phyloP scores from a whole-genome alignment of 2,888 invertebrate genomes.

The Phorcus lineatus region DNA sequence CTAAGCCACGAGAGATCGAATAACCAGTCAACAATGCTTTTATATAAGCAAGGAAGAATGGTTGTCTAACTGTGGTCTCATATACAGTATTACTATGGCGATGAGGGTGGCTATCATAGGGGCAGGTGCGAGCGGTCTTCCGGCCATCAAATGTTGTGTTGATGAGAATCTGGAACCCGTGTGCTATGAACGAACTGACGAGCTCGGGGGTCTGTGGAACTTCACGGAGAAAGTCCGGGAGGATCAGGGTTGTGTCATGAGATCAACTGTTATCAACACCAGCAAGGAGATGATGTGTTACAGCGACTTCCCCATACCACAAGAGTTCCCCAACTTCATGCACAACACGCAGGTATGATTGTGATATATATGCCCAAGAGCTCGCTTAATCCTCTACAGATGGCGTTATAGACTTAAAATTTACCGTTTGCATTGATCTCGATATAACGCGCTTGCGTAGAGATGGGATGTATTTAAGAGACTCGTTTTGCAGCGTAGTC shows the following conservation, averaged over 20 bases:
- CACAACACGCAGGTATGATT: conserved; percentile 66
- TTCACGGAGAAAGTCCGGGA: conserved; percentile 57
- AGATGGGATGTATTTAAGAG: too few species aligned
- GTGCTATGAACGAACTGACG: conserved; percentile 67
- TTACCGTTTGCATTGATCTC: too few species aligned
- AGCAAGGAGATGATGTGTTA: conserved; percentile 73
- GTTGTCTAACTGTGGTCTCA: too few species aligned
- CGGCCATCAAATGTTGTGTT: conserved; percentile 68
- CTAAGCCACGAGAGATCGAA: too few species aligned
- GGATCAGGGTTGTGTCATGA: conserved; percentile 68
- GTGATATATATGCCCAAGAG: conserved; percentile 41
- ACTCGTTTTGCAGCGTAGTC: too few species aligned
- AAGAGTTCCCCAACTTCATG: conserved; percentile 73
- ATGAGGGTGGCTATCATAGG: conserved; percentile 64
- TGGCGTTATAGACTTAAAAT: conserved; percentile 33
- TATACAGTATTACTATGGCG: background rate
- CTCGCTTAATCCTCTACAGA: conserved; percentile 67
- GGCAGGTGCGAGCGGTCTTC: conserved; percentile 64
- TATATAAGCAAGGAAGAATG: too few species aligned
- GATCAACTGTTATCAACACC: conserved; percentile 71
- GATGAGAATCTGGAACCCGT: conserved; percentile 66
- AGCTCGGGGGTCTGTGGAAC: conserved; percentile 72
- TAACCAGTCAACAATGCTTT: too few species aligned
- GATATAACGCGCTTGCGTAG: too few species aligned
- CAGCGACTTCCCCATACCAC: conserved; percentile 74